Evolutionary conservation across 1,140 invertebrate genomes (phyloP), one percentile per base, ranked within the genome.

Genomic region (Colletes latitarsis): DNA sequence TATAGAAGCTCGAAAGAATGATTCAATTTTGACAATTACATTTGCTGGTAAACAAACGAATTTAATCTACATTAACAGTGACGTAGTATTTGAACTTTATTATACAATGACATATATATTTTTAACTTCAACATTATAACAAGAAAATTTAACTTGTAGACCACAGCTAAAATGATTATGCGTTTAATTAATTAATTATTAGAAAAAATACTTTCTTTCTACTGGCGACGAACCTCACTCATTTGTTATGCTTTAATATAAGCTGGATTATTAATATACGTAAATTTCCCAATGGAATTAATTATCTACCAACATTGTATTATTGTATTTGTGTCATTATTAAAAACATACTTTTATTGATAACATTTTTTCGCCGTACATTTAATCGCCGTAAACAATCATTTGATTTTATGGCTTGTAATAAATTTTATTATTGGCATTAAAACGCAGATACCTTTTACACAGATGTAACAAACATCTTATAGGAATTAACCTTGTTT

Each of bases 211-310:
- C 39, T 60, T 39, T 64, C 49, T 8, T 66, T 58, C 67, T 80
- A 80, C 63, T 80, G 78, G 78, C 78, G n/a, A 58, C 9, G 19
- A 80, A 66, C 68, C 43, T 67, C 43, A 75, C 71, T 75, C 46
- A 15, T 80, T 67, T 72, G 21, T 73, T 53, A 41, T 60, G 63
- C 77, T 80, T 75, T 53, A 41, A 75, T 75, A 75, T 75, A 80
- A 80, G 72, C 72, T 75, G 71, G 72, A 52, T 75, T 15, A 53
- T 53, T 80, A 53, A 14, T 39, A 71, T 46, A 39, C 15, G 14
- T 39, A 19, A 49, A 70, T n/a, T 58, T 21, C 14, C 12, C 21
- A 63, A 49, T 15, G 46, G 14, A 73, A 73, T 14, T 3, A 49
- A 41, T 53, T 66, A 17, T 12, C 30, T 30, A 60, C 17, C 60